These are phyloP conservation scores for Oncorhynchus tshawytscha DNA, from an alignment of 2,113 vertebrate species.

Conservation along the genomic window DNA sequence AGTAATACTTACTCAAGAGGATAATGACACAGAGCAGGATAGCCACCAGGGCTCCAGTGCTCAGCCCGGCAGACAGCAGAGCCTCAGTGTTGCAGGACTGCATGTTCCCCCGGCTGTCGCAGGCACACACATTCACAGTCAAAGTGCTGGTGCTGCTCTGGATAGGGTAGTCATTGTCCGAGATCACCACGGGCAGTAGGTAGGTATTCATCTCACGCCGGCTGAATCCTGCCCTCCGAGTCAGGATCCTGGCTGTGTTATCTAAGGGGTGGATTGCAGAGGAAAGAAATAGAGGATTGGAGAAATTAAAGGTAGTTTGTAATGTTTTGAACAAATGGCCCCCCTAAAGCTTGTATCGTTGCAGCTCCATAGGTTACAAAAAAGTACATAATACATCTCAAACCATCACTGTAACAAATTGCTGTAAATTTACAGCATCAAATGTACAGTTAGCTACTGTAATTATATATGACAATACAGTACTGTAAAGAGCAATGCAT, in stretches of 20 bases:
- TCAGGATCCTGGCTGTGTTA: conserved; percentile 95
- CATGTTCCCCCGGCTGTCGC: conserved; percentile 86
- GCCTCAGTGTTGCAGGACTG: conserved; percentile 86
- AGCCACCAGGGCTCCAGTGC: conserved; percentile 86
- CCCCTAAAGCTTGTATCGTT: not conserved
- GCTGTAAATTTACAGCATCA: too few relatives aligned
- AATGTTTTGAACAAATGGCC: not conserved
- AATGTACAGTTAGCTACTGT: too few relatives aligned
- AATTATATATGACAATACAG: too few relatives aligned
- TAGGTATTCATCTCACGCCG: conserved; percentile 89
- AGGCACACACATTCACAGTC: conserved; percentile 85
- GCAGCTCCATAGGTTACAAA: not conserved
- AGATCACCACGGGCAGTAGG: conserved; percentile 92
- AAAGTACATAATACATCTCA: not conserved
- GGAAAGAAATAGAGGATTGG: not conserved
- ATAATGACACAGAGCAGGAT: conserved; percentile 89
- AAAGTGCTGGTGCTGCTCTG: conserved; percentile 92
- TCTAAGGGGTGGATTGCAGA: conserved; percentile 68
- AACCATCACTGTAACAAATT: too few relatives aligned
- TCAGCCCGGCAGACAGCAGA: conserved; percentile 86
- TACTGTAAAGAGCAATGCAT: too few relatives aligned
- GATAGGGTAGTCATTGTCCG: conserved; percentile 91
- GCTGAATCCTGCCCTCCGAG: conserved; percentile 87
- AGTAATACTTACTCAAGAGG: conserved; percentile 82
- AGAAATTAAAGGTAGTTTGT: not conserved